phyloP scores from a whole-genome alignment of 1,140 invertebrate species.

The Cotesia vestalis region DNA sequence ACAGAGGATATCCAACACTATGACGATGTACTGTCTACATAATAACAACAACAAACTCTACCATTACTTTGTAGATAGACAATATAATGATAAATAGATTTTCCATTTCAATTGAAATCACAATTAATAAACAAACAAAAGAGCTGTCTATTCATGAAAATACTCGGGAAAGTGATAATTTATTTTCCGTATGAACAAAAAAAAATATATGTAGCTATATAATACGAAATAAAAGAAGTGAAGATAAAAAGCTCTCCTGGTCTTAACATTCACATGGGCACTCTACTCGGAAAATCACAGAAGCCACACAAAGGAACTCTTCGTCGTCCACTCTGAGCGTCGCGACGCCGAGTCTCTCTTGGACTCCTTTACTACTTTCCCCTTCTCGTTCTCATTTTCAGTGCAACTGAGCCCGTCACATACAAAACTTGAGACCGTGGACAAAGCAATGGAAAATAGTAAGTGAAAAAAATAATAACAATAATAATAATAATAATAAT shows the following conservation, averaged over 20 bases:
- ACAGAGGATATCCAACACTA: too few species aligned
- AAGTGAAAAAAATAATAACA: conserved; percentile 2
- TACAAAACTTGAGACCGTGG: conserved; percentile 1
- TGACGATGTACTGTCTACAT: too few species aligned
- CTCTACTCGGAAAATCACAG: conserved; percentile 32
- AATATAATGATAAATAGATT: too few species aligned
- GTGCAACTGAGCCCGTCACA: conserved; percentile 11
- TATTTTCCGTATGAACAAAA: background rate
- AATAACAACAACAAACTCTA: too few species aligned
- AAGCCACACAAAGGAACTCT: conserved; percentile 29
- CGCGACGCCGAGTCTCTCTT: conserved; percentile 28
- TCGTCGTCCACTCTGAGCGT: conserved; percentile 12
- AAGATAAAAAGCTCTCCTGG: background rate
- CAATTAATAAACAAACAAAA: too few species aligned
- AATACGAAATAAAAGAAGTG: background rate
- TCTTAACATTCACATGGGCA: conserved; percentile 10
- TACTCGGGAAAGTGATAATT: background rate
- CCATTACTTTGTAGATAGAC: too few species aligned
- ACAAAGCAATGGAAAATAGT: conserved; percentile 21
- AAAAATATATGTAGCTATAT: background rate
- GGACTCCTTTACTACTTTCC: background rate
- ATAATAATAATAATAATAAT: background rate
- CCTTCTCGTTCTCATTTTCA: background rate
- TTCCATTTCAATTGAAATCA: too few species aligned
- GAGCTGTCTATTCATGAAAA: background rate